phyloP scores from a whole-genome alignment of 2,113 vertebrate genomes.

The Gambusia holbrooki region DNA sequence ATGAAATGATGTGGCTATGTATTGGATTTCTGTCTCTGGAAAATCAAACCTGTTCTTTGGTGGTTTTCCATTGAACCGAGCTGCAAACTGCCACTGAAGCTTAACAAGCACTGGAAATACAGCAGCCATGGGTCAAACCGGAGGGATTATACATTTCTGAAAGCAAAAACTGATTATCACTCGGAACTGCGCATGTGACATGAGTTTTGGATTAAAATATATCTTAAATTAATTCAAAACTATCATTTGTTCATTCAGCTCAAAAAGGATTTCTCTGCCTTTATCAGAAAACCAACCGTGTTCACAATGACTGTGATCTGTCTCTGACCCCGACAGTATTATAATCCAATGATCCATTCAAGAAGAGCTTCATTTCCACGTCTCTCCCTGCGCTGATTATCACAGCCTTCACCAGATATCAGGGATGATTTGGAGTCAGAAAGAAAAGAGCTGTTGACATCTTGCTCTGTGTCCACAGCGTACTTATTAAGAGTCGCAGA shows the following conservation, averaged over 20 bases:
- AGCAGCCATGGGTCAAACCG: neutral
- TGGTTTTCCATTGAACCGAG: neutral
- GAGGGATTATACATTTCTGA: neutral
- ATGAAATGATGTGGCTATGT: neutral
- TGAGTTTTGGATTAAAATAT: neutral
- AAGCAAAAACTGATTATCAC: neutral
- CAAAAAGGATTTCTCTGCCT: neutral
- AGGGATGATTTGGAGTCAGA: neutral
- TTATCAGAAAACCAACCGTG: neutral
- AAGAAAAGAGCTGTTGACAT: neutral
- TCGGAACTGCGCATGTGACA: neutral
- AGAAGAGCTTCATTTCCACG: neutral
- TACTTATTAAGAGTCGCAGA: slow-evolving; percentile 14
- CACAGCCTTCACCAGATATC: rapidly evolving
- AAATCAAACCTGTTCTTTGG: neutral
- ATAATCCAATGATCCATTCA: neutral
- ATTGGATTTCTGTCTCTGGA: neutral
- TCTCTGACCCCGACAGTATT: neutral
- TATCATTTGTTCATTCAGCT: neutral
- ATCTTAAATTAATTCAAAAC: neutral
- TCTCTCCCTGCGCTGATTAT: neutral
- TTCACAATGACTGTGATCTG: neutral
- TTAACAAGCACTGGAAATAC: neutral
- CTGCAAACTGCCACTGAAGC: neutral
- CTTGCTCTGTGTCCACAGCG: neutral